Conservation (phyloP, 2,888 invertebrate genomes). For the Hetaerina titia region DNA sequence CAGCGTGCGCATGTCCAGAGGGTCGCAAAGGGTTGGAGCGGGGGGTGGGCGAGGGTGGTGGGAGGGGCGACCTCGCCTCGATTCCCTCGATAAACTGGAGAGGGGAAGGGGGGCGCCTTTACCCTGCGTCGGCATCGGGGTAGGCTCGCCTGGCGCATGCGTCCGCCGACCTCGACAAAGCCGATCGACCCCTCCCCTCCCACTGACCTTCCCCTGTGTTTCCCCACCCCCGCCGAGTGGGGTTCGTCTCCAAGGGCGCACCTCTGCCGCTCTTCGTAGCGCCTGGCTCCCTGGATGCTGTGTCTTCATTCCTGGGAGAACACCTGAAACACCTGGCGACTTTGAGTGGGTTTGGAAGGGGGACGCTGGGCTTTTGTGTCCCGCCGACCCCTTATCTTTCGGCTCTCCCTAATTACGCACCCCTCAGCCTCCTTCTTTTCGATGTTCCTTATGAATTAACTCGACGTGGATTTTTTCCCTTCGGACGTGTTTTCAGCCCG, state of each 20-base stretch:
- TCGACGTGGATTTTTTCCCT: background rate
- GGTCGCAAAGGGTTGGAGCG: background rate
- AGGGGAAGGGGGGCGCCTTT: background rate
- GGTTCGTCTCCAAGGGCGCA: background rate
- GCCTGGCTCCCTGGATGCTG: conserved; percentile 20
- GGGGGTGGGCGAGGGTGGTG: background rate
- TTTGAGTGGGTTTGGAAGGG: background rate
- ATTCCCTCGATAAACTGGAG: background rate
- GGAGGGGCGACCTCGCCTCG: background rate
- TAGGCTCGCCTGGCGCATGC: background rate
- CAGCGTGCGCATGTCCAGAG: background rate
- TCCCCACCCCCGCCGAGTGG: no score
- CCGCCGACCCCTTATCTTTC: background rate
- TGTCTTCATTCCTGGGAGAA: conserved; percentile 23
- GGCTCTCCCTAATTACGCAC: background rate
- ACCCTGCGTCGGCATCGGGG: background rate
- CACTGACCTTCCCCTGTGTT: background rate
- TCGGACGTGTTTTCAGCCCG: background rate
- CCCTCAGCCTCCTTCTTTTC: background rate
- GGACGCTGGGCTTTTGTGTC: background rate
- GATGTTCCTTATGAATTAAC: no score
- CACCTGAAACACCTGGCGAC: background rate
- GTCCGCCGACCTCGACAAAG: background rate
- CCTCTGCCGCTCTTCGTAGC: background rate
- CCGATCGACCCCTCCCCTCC: conserved; percentile 7